Evolutionary conservation across 2,888 invertebrate species (phyloP), one percentile per base, ranked within the genome.

Genomic region (Drosophila sordidula): DNA sequence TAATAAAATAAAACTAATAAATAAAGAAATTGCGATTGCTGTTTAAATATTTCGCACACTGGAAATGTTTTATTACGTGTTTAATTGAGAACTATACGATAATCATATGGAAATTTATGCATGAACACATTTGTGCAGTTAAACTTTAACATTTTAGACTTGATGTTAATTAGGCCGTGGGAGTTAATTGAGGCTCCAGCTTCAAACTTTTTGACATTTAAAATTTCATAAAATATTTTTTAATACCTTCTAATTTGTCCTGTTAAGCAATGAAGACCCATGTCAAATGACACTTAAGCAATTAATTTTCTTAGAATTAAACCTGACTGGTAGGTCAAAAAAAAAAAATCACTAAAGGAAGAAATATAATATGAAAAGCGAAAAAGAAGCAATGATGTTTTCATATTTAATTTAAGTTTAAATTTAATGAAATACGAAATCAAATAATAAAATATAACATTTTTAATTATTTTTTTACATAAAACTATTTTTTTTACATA

Each of bases 1-100:
- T 56, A 66, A 72, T 58, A 47, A 62, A 73, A 75, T 52, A 41
- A 51, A 75, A 66, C 78, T 58, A 58, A 72, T 66, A 77, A 77
- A 66, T 66, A 47, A 62, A 72, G 56, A 65, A 77, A 65, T 74
- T 54, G 32, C 68, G 55, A 36, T 54, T 47, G 16, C 54, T 5
- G 44, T 32, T 41, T 11, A 22, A 42, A 32, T 42, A 52, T 38
- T 25, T 18, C 6, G 22, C 44, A n/a, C n/a, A 52, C 22, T 18
- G 32, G 12, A 47, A 63, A 49, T 47, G 18, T 63, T 47, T 14
- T 22, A 14, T 42, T 64, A 11, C 12, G 34, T 34, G 34, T 34
- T 34, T 12, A 11, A 34, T 34, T 12, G 12, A 34, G 4, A 34
- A 34, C 34, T 12, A 34, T 34, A 11, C 12, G 34, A 1, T 34